These are phyloP conservation scores for Drosophila rellima DNA, from an alignment of 2,888 invertebrate species.

Conservation along the genomic window DNA sequence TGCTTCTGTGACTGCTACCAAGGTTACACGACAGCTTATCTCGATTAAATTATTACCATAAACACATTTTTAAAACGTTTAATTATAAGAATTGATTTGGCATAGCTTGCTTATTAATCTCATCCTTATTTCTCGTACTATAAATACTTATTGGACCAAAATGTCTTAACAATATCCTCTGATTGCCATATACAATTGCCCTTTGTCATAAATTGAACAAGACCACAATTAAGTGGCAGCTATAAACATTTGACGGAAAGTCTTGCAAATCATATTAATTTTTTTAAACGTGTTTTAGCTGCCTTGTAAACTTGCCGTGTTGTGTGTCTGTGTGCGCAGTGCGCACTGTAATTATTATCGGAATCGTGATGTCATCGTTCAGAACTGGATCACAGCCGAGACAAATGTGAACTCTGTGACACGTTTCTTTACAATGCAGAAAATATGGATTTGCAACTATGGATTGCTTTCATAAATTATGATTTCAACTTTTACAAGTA, in stretches of 20 bases:
- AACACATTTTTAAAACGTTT: not conserved
- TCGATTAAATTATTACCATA: not conserved
- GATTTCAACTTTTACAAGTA: not conserved
- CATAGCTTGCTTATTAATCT: not conserved
- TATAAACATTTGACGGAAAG: not conserved
- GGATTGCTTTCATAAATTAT: not conserved
- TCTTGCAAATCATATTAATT: not conserved
- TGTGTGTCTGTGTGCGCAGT: conserved; percentile 12
- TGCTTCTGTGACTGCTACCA: not conserved
- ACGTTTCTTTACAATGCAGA: not conserved
- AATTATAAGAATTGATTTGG: not conserved
- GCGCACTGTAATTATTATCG: conserved; percentile 41
- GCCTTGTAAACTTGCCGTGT: not conserved
- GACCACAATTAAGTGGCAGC: not conserved
- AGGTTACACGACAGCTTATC: not conserved
- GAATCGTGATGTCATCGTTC: conserved; percentile 52
- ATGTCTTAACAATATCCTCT: no score
- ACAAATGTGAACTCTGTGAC: not conserved
- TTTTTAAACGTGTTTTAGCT: not conserved
- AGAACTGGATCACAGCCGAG: conserved; percentile 37
- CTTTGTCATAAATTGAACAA: not conserved
- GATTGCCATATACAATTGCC: no score
- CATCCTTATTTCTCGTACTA: not conserved
- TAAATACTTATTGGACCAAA: no score
- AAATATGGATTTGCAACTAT: not conserved